phyloP scores from a whole-genome alignment of 2,113 vertebrate genomes.

The Pterocles gutturalis region DNA sequence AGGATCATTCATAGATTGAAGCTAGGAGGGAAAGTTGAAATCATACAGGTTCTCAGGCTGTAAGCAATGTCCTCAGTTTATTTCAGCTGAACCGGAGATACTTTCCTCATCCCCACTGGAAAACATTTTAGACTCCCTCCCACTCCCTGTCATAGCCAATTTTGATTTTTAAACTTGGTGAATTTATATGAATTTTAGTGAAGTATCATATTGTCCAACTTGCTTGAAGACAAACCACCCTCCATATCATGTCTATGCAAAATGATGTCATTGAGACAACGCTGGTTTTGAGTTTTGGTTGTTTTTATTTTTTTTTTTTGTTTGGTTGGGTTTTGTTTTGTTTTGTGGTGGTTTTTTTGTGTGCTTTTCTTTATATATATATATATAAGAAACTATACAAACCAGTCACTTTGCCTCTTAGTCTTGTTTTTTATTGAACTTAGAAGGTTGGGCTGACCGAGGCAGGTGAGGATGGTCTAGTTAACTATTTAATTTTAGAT shows the following conservation, averaged over 20 bases:
- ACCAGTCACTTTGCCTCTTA: not conserved
- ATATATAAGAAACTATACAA: not conserved
- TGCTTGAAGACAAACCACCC: not conserved
- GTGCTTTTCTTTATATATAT: not conserved
- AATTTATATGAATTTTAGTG: not conserved
- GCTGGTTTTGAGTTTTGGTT: not conserved
- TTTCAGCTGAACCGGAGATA: not conserved
- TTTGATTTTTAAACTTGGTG: not conserved
- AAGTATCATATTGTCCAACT: not conserved
- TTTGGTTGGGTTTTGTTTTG: no score
- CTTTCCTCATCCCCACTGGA: accelerated
- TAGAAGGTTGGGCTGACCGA: not conserved
- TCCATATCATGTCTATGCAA: accelerated
- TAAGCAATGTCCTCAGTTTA: not conserved
- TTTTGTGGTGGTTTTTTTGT: no score
- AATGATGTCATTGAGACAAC: not conserved
- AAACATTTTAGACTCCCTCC: not conserved
- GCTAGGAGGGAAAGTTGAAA: not conserved
- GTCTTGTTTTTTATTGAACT: not conserved
- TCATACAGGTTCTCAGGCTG: not conserved
- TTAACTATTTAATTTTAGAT: not conserved
- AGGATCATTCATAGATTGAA: not conserved
- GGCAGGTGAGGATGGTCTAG: not conserved
- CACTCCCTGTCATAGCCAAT: not conserved
- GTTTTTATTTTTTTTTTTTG: no score